phyloP scores from a whole-genome alignment of 2,113 vertebrate genomes.

The Psammodynastes pulverulentus region DNA sequence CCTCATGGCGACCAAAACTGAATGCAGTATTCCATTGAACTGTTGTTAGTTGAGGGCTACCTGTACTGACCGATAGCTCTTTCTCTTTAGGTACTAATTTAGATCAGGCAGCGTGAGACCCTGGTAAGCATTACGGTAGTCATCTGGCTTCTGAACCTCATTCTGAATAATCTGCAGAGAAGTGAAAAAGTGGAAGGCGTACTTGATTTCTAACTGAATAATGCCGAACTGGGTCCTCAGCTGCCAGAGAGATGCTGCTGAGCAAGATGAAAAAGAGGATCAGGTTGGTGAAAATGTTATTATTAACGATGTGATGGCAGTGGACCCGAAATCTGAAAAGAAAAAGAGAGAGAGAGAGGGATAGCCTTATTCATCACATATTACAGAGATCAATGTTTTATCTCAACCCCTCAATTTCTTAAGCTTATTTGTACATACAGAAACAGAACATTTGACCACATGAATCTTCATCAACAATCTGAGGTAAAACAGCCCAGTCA shows the following conservation, averaged over 20 bases:
- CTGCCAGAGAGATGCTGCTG: constrained; percentile 96
- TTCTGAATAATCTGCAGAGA: background rate
- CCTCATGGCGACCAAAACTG: no score
- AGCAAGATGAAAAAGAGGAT: constrained; percentile 99
- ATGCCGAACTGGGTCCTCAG: constrained; percentile 92
- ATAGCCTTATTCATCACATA: constrained; percentile 29
- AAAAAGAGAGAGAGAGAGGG: constrained; percentile 24
- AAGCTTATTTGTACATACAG: background rate
- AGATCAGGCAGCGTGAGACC: background rate
- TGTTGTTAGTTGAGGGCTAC: background rate
- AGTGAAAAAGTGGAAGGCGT: constrained; percentile 41
- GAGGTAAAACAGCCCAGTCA: background rate
- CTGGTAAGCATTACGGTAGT: background rate
- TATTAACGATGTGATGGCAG: constrained; percentile 95
- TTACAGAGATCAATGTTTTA: background rate
- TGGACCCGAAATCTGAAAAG: constrained; percentile 87
- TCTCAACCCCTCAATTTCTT: background rate
- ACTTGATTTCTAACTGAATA: constrained; percentile 94
- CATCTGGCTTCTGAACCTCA: background rate
- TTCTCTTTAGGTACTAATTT: constrained; percentile 10
- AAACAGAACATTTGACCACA: background rate
- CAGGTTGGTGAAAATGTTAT: constrained; percentile 99
- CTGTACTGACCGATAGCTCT: background rate
- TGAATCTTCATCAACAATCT: background rate
- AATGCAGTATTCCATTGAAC: background rate